Conservation (phyloP, 2,888 invertebrate genomes). For the Hofmannophila pseudospretella region DNA sequence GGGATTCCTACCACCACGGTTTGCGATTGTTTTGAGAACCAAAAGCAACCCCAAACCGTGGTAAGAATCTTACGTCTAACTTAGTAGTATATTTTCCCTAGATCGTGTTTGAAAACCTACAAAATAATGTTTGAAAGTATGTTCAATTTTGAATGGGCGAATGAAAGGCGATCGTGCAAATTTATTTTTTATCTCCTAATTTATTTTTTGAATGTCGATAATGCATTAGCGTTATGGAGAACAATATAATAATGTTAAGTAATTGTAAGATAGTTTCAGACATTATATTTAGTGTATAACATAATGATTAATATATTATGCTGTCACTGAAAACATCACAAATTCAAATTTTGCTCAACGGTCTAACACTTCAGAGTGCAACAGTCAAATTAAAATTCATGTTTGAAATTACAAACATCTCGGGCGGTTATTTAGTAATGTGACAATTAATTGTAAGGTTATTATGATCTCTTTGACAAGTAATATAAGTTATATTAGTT, state of each 20-base stretch:
- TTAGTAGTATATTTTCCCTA: no score
- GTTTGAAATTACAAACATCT: constrained; percentile 8
- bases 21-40: no score
- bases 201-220: constrained; percentile 56
- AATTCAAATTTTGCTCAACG: constrained; percentile 30
- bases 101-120: no score
- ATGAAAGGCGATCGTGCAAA: constrained; percentile 53
- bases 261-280: constrained; percentile 68
- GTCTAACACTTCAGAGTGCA: neutral
- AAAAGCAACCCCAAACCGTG: no score
- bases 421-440: constrained; percentile 52
- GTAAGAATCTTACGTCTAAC: no score
- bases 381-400: constrained; percentile 7
- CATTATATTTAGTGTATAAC: constrained; percentile 53
- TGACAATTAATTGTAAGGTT: constrained; percentile 71
- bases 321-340: constrained; percentile 52
- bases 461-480: constrained; percentile 75
- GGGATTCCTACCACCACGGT: no score
- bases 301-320: constrained; percentile 52
- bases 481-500: constrained; percentile 63
- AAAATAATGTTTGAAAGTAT: constrained; percentile 10
- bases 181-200: constrained; percentile 59
- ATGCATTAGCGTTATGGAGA: constrained; percentile 34
- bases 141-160: constrained; percentile 35
- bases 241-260: constrained; percentile 70